Conservation (phyloP, 2,797 vertebrate species). For the Sarcophilus harrisii region DNA sequence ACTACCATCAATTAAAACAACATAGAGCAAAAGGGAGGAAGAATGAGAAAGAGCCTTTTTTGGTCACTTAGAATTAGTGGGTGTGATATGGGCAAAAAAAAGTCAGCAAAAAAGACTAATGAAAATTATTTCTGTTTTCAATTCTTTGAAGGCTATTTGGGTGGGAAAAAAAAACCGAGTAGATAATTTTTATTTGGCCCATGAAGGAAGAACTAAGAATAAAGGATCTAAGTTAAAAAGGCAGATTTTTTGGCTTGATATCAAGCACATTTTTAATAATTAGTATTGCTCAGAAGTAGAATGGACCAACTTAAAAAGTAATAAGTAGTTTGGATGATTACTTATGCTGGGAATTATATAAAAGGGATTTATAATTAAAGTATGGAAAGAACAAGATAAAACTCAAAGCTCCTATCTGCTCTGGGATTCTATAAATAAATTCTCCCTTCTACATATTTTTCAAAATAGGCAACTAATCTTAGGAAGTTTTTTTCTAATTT, state of each 20-base stretch:
- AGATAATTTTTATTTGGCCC: background rate
- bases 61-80: background rate
- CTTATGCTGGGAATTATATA: background rate
- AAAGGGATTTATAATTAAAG: background rate
- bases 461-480: constrained; percentile 47
- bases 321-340: background rate
- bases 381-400: background rate
- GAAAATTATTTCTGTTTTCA: background rate
- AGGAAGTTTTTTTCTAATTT: background rate
- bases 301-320: background rate
- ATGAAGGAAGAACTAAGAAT: background rate
- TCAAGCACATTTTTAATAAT: background rate
- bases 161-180: background rate
- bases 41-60: background rate
- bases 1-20: background rate
- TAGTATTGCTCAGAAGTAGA: background rate
- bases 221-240: background rate
- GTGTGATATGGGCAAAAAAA: background rate
- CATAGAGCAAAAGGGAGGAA: background rate
- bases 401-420: background rate
- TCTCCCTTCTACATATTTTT: constrained; percentile 42
- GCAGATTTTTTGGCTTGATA: background rate
- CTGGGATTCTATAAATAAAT: constrained; percentile 18
- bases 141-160: background rate
- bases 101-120: background rate